Base-by-base conservation (phyloP, 2,797 vertebrate species). In the Falco columbarius region DNA sequence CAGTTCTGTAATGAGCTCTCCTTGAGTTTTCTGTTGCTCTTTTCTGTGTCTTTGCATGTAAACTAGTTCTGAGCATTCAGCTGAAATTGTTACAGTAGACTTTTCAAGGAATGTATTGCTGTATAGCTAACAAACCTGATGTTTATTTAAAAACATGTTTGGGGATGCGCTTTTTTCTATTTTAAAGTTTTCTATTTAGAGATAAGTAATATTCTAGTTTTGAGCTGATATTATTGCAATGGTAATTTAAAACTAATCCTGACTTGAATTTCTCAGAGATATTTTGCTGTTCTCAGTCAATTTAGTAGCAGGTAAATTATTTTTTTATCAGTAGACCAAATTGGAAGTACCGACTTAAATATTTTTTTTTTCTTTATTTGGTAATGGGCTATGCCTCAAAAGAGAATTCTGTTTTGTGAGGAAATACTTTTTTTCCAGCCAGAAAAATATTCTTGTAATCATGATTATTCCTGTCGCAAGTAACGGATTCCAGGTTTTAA, bases 371-470 rank as follows among this genome's bases (percentile, higher is more conserved):
- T 89, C 10, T 85, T 51, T 42, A 27, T 88, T 91, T 97, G 91
- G 72, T 86, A 86, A 72, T 86, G 62, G 89, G 20, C 34, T 92
- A 8, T 84, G 62, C 47, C 62, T 92, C 47, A 30, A 76, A 94
- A 93, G 34, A 82, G 30, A 73, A 54, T 89, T 65, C 83, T 94
- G 24, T 81, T 95, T 91, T 96, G 44, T 59, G 83, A 42, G 42
- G 54, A 92, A 85, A 95, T 86, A 89, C 67, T 96, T 80, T 42
- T 97, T 90, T 90, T 65, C 56, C 90, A 90, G 88, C 92, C 89
- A 61, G 70, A 94, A 93, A 91, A 40, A 93, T 76, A 81, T 90
- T 91, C 13, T 6, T 63, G 18, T 90, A 4, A 30, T 81, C 10
- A 29, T 59, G 47, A 59, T 85, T 92, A 79, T 86, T 71, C 66